Evolutionary conservation across 92 coral and sea anemone genomes (phyloP), one percentile per base, ranked within the genome.

Genomic region (Epizoanthus ramosus): DNA sequence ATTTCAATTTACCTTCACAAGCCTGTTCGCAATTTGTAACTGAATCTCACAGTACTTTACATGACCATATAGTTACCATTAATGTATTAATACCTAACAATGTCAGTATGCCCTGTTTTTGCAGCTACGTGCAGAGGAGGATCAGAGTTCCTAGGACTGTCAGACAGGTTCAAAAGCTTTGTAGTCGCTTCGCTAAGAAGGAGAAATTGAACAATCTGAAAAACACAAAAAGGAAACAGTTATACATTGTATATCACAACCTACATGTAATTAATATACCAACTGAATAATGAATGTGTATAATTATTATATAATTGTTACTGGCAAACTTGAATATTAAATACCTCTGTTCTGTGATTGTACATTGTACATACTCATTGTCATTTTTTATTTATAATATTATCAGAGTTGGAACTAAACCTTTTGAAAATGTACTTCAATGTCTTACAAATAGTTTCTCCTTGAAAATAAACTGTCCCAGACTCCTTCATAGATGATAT

Each of bases 121-220:
- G 92, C 93, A 4, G 99, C 95, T 73, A 92, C 66, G 83, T 97
- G 99, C 14, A 97, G 76, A 14, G 99, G 99, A 3, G 99, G 98
- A 47, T 89, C 97, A 19, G 91, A 91, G 43, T 83, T 87, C 3
- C 58, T 81, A 21, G 91, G 90, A 50, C 83, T 86, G 37, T 94
- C 94, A 33, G 89, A 85, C 39, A 90, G 66, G 79, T 86, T 92
- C 63, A 92, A 67, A 64, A 92, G 87, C 66, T 92, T 90, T 18
- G 65, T 65, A 12, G 90, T 87, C 71, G 91, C 92, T 71, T 88
- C 91, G 50, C 86, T 85, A 45, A 83, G 87, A 28, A 96, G 89
- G 21, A 96, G 81, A 39, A 90, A 74, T 31, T 94, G 92, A 16
- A 96, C 92, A 79, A 92, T 95, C 99, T 96, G 67, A 18, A 33